Evolutionary conservation across 1,140 invertebrate genomes (phyloP).

Genomic region (Drosophila ficusphila): DNA sequence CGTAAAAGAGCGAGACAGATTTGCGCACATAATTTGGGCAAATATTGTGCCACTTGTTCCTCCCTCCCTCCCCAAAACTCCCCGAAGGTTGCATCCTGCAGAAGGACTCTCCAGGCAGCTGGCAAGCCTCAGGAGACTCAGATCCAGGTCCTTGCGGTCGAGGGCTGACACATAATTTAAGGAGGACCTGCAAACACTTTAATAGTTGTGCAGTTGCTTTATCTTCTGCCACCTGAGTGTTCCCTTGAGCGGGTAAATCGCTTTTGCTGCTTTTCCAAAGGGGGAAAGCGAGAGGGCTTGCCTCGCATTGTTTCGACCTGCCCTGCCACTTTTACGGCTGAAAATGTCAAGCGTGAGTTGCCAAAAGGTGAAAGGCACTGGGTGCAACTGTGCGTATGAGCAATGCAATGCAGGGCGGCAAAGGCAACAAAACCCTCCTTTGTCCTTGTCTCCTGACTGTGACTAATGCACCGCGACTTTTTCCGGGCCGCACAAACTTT

Average conservation of each 20-base stretch:
- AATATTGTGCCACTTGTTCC: conserved; percentile 44
- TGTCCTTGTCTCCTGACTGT: conserved; percentile 65
- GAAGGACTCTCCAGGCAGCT: conserved; percentile 15
- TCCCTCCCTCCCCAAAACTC: background rate
- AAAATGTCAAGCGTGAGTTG: conserved; percentile 56
- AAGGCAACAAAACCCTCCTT: conserved; percentile 37
- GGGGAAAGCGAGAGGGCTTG: background rate
- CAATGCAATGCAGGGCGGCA: conserved; percentile 42
- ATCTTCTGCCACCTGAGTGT: background rate
- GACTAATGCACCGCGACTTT: conserved; percentile 70
- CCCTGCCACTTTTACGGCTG: conserved; percentile 51
- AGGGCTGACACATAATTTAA: conserved; percentile 32
- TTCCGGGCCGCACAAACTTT: conserved; percentile 39
- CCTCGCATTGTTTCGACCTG: conserved; percentile 43
- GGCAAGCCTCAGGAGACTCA: too few species aligned
- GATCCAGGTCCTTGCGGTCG: background rate
- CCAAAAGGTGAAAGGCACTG: conserved; percentile 37
- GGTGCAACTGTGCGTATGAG: conserved; percentile 74
- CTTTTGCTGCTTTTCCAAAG: background rate
- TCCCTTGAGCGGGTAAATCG: conserved; percentile 21
- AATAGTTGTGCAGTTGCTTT: conserved; percentile 22
- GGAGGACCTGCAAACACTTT: conserved; percentile 24
- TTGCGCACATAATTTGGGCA: conserved; percentile 54
- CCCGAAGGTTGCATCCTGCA: background rate
- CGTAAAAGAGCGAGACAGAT: conserved; percentile 27